Evolutionary conservation across 2,888 invertebrate genomes (phyloP).

Genomic region (Drosophila anceps): DNA sequence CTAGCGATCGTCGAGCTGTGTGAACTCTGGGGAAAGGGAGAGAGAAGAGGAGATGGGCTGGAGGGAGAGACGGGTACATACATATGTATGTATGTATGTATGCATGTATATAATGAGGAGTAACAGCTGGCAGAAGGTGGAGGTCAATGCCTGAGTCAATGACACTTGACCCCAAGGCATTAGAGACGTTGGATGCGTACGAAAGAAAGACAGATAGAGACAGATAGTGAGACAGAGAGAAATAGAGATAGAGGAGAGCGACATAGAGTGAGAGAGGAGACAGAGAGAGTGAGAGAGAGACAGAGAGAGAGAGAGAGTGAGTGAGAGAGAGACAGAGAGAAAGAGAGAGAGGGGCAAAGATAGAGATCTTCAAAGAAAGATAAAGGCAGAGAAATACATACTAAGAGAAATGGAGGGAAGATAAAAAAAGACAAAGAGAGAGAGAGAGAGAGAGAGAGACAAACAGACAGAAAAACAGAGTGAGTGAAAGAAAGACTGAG

Average conservation of each 20-base stretch:
- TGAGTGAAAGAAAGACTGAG: background rate
- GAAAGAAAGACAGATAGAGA: background rate
- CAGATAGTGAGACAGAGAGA: background rate
- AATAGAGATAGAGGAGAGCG: background rate
- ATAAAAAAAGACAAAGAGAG: background rate
- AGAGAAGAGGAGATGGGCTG: background rate
- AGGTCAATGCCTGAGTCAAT: slow-evolving; percentile 72
- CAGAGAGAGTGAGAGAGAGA: background rate
- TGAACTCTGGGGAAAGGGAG: background rate
- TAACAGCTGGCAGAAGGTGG: slow-evolving; percentile 53
- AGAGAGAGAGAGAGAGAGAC: background rate
- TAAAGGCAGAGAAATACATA: too few relatives aligned
- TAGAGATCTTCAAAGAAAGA: too few relatives aligned
- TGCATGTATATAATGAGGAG: slow-evolving; percentile 3
- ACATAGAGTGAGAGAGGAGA: background rate
- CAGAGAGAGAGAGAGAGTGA: background rate
- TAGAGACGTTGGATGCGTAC: slow-evolving; percentile 13
- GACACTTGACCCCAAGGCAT: slow-evolving; percentile 62
- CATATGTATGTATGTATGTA: too few relatives aligned
- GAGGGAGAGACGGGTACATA: background rate
- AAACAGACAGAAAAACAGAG: background rate
- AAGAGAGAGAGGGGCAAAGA: too few relatives aligned
- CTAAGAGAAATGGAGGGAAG: background rate
- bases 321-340: background rate
- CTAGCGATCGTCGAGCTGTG: slow-evolving; percentile 36